Evolutionary conservation across 1,140 invertebrate genomes (phyloP).

Genomic region (Anastrepha ludens): DNA sequence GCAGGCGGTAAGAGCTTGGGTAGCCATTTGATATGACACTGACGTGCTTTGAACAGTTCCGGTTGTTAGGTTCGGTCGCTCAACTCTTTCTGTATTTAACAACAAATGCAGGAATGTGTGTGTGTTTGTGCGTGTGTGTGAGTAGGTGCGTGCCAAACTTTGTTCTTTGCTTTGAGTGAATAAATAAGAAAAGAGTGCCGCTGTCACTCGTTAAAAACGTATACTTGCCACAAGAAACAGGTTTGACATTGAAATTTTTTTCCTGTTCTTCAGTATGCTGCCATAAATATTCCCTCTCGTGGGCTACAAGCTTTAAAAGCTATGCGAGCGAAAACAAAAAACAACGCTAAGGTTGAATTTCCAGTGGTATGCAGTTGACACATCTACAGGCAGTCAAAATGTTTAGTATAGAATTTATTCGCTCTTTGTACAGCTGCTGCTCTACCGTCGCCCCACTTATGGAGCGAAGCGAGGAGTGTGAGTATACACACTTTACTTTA

Average conservation of each 20-base stretch:
- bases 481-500: neutral
- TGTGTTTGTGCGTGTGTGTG: neutral
- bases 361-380: too few relatives aligned
- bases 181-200: neutral
- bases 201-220: conserved; percentile 1
- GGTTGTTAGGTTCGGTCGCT: neutral
- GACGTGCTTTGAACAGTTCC: neutral
- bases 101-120: neutral
- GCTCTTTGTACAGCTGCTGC: too few relatives aligned
- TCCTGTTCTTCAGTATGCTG: too few relatives aligned
- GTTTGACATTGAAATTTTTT: conserved; percentile 11
- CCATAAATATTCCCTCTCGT: too few relatives aligned
- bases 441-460: too few relatives aligned
- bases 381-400: neutral
- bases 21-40: neutral
- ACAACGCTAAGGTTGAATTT: too few relatives aligned
- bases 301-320: too few relatives aligned
- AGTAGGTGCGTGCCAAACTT: neutral
- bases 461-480: too few relatives aligned
- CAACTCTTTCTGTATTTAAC: neutral
- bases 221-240: neutral
- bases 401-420: too few relatives aligned
- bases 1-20: neutral
- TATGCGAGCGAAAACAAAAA: too few relatives aligned
- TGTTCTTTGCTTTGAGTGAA: neutral